A percentile compares a stretch with the other conserved stretches of the same genome.
Conservation (phyloP, 2,113 vertebrate genomes). For the Rhinopomastus cyanomelas region DNA sequence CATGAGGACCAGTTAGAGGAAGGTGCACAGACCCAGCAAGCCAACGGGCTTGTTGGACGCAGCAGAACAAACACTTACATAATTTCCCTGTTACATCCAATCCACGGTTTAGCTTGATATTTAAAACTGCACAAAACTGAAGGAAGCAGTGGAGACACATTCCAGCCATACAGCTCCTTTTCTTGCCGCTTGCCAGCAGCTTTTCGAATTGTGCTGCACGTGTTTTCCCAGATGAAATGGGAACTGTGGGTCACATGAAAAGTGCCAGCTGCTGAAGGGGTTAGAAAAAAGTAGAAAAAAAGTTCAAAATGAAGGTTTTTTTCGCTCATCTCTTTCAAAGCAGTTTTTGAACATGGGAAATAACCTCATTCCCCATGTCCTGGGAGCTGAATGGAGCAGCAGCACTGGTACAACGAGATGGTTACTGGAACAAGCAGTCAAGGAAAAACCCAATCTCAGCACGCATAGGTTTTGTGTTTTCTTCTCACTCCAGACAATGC, state of each 20-base stretch:
- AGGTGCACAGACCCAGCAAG: background rate
- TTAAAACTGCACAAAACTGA: background rate
- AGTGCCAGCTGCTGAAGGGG: conserved; percentile 27
- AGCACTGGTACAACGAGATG: background rate
- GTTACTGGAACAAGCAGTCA: background rate
- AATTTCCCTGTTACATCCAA: background rate
- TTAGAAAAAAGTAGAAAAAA: background rate
- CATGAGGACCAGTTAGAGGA: background rate
- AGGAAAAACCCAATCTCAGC: background rate
- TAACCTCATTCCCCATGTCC: background rate
- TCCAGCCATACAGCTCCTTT: background rate
- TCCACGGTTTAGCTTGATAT: background rate
- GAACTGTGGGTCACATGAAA: background rate
- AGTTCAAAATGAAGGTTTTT: background rate
- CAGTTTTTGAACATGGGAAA: background rate
- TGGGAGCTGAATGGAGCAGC: background rate
- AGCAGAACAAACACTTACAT: background rate
- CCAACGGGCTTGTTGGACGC: background rate
- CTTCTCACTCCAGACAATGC: background rate
- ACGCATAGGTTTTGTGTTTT: background rate
- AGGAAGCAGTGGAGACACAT: background rate
- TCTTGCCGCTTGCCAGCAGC: background rate
- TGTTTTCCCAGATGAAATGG: conserved; percentile 29
- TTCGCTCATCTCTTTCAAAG: background rate
- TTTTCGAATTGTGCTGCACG: background rate